These are phyloP conservation scores for Spinus pinus DNA, from an alignment of 2,797 vertebrate species.

Conservation along the genomic window DNA sequence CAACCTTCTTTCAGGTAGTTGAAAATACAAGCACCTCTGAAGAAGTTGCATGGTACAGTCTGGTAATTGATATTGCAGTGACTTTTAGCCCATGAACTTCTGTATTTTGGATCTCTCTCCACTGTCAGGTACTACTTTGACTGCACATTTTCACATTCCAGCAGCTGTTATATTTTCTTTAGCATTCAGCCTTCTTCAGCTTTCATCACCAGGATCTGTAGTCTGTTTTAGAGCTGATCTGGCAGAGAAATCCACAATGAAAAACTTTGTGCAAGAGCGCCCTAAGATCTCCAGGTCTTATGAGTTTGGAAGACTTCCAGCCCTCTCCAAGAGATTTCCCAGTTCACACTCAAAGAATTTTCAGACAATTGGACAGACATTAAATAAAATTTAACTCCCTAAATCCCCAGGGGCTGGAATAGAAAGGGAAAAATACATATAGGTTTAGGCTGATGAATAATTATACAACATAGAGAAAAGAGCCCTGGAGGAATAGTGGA, in stretches of 20 bases:
- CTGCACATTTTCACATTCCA: neutral
- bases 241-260: constrained; percentile 15
- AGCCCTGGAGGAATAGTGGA: neutral
- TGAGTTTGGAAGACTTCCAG: neutral
- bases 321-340: neutral
- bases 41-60: neutral
- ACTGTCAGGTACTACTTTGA: neutral
- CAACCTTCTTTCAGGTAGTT: neutral
- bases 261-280: neutral
- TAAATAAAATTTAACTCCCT: neutral
- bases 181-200: constrained; percentile 1
- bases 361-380: neutral
- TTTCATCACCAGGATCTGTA: constrained; percentile 30
- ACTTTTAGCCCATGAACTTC: neutral
- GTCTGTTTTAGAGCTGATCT: constrained; percentile 28
- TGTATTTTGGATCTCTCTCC: neutral
- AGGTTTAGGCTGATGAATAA: neutral
- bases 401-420: neutral
- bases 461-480: neutral
- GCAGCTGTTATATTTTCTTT: constrained; percentile 19
- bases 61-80: neutral
- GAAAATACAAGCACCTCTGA: neutral
- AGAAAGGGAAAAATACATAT: neutral
- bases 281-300: constrained; percentile 17
- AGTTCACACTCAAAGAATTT: neutral